A percentile compares a stretch with the other conserved stretches of the same genome.
These are phyloP conservation scores for Tinea pellionella DNA, from an alignment of 2,888 invertebrate species.

Conservation along the genomic window DNA sequence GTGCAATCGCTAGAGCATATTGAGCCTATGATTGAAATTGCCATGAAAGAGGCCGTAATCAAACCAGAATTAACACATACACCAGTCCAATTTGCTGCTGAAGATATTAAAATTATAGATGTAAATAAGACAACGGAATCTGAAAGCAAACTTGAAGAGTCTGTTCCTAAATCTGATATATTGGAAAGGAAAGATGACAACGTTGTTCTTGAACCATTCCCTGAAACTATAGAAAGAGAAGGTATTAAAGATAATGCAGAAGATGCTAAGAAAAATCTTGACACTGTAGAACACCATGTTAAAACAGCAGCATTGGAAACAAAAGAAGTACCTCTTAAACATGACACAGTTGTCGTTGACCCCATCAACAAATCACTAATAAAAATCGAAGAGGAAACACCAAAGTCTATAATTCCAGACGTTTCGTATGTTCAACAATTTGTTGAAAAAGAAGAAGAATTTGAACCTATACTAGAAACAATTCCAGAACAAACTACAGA, in stretches of 20 bases:
- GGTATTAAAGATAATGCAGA: no score
- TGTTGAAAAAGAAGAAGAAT: constrained; percentile 17
- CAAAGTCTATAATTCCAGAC: background rate
- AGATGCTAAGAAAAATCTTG: background rate
- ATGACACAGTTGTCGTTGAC: constrained; percentile 20
- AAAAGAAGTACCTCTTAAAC: constrained; percentile 23
- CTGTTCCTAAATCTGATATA: background rate
- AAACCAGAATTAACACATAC: no score
- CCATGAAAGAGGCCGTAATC: background rate
- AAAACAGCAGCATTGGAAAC: constrained; percentile 11
- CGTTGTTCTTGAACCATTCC: background rate
- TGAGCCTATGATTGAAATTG: constrained; percentile 62
- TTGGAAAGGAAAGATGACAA: background rate
- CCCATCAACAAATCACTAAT: background rate
- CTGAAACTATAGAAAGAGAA: background rate
- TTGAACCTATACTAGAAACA: constrained; percentile 22
- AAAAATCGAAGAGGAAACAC: background rate
- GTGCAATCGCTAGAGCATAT: background rate
- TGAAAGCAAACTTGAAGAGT: background rate
- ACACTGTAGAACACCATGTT: background rate
- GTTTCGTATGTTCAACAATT: constrained; percentile 34
- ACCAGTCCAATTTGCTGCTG: no score
- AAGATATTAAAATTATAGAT: background rate
- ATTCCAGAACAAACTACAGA: background rate
- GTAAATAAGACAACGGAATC: background rate